Evolutionary conservation across 2,113 vertebrate species (phyloP), one percentile per base, ranked within the genome.

Genomic region (Poeciliopsis prolifica): DNA sequence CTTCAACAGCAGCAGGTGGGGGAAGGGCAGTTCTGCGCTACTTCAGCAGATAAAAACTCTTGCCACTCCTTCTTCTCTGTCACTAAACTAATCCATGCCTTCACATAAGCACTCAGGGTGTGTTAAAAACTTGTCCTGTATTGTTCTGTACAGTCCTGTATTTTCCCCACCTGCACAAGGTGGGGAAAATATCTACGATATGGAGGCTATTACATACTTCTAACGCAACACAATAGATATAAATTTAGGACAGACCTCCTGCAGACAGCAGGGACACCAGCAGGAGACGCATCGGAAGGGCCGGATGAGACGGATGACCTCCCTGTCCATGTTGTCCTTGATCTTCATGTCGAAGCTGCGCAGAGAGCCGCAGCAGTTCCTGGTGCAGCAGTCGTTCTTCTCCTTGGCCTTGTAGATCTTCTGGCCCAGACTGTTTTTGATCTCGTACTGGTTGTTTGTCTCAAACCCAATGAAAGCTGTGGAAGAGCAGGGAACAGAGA

Each of bases 201-300:
- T 4, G 2, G 77, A 29, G 31, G 33, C 60, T 19, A 48, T 48
- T 48, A 48, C 7, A 5, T 19, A 1, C 14, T 48, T 48, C 5
- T 48, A 35, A 35, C 7, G 5, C 22, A 6, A 63, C 31, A 66
- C n/a, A 66, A 12, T 28, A 33, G 61, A 19, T 17, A 35, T 54
- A 13, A 12, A 2, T 42, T 58, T 5, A 68, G 0, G 6, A 61
- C 81, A 3, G 62, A 97, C 96, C 96, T 97, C 96, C 89, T 97
- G 97, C 67, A 97, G 81, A 84, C 91, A 96, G 80, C 96, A 97
- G 31, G 96, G 96, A n/a, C 92, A 97, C 91, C 96, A 96, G 91
- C 96, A 94, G 84, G 95, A 95, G 54, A 92, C 95, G 31, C 96
- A 97, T 78, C 95, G 96, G 68, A 91, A 95, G 6, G 97, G 96